These are phyloP conservation scores for Mus spretus DNA, from an alignment of 2,797 vertebrate genomes.

Conservation along the genomic window DNA sequence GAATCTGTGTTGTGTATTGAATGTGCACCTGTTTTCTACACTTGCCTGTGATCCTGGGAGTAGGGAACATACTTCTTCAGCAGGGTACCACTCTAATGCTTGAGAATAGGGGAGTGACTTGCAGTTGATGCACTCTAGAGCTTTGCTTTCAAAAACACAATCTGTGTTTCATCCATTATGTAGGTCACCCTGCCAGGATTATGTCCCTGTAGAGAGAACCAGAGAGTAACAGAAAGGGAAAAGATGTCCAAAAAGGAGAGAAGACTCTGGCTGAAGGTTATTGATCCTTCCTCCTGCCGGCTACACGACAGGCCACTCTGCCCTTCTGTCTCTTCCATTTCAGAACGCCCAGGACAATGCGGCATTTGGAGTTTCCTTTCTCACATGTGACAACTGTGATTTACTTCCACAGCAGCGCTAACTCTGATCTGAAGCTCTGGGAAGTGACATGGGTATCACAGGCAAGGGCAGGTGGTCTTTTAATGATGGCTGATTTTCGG, in stretches of 20 bases:
- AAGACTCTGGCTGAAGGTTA: neutral
- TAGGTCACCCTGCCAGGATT: slow-evolving; percentile 15
- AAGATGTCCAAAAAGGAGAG: neutral
- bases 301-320: neutral
- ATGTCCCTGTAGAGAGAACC: neutral
- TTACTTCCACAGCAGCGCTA: neutral
- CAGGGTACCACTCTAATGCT: neutral
- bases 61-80: neutral
- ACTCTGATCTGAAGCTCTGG: slow-evolving; percentile 3
- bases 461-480: neutral
- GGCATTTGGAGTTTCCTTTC: neutral
- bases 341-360: neutral
- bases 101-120: slow-evolving; percentile 14
- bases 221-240: slow-evolving; percentile 37
- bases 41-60: neutral
- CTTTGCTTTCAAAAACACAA: slow-evolving; percentile 47
- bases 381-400: neutral
- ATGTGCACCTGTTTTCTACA: neutral
- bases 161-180: neutral
- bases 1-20: neutral
- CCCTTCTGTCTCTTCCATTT: neutral
- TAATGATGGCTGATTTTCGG: neutral
- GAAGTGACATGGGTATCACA: neutral
- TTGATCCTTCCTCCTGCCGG: neutral
- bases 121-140: neutral